Evolutionary conservation across 2,888 invertebrate genomes (phyloP), one percentile per base, ranked within the genome.

Genomic region (Falcaria lacertinaria): DNA sequence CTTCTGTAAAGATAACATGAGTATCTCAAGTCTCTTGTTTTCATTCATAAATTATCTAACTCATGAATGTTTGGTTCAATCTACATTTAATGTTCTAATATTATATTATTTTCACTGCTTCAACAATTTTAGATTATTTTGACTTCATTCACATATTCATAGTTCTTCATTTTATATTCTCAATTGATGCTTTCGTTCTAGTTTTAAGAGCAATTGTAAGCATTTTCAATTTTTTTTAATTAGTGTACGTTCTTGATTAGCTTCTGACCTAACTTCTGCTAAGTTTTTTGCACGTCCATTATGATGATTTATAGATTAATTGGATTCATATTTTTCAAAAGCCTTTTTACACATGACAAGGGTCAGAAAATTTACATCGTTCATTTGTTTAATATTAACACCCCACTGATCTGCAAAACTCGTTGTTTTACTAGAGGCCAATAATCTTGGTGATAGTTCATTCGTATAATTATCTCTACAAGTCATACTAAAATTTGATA

Each of bases 161-260:
- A 52, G 50, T 47, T 56, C 58, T 64, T 60, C 58, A 51, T 61
- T 67, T 57, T 64, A 65, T 22, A 64, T 62, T 67, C 60, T 57
- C 63, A 59, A 66, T 64, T 56, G 52, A 50, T 47, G 3, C 1
- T 22, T 22, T 22, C 3, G 6, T 22, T 22, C 7, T 7, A 22
- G 5, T 22, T 59, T 60, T 51, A 14, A 37, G 58, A 51, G n/a
- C n/a, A n/a, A n/a, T n/a, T n/a, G n/a, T n/a, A n/a, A n/a, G n/a
- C n/a, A n/a, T n/a, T n/a, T n/a, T n/a, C n/a, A n/a, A n/a, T n/a
- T n/a, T n/a, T n/a, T n/a, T n/a, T n/a, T n/a, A n/a, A n/a, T n/a
- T n/a, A n/a, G n/a, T n/a, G n/a, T n/a, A n/a, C n/a, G n/a, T n/a
- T n/a, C n/a, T n/a, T n/a, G n/a, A n/a, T n/a, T n/a, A n/a, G n/a